Base-by-base conservation (phyloP, 2,113 vertebrate genomes). In the Beaufortia kweichowensis region DNA sequence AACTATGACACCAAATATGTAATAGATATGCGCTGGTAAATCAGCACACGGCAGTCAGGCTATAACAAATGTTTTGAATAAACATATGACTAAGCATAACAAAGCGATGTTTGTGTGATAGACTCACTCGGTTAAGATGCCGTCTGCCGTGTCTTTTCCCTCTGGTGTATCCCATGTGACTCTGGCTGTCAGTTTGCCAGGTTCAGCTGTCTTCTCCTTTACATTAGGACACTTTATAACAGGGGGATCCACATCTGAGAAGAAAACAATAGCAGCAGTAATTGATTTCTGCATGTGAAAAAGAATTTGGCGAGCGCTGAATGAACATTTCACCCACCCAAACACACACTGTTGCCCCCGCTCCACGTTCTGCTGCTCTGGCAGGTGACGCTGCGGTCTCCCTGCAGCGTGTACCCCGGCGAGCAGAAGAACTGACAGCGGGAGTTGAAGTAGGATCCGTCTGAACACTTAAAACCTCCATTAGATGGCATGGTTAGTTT, bases 101-200 rank as follows among this genome's bases (percentile, higher is more conserved):
- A 53, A 21, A 53, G 19, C 9, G 48, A 62, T 23, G 10, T 55
- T 15, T 5, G 39, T 21, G 21, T 69, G 19, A 55, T 11, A 53
- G 66, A 93, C 96, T 85, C 85, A 99, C 97, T 99, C 96, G 15
- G 97, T 99, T n/a, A 99, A 93, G 88, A 98, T 95, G 60, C 97
- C 96, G 0, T 99, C 97, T 11, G 97, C 97, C 0, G 94, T 96
- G 87, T 99, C 97, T 35, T 94, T 88, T 10, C 97, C 97, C 86
- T 99, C 97, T 0, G 97, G 95, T 0, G 94, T 98, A 75, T 99
- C 96, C 96, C 96, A 99, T 77, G 91, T 94, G 81, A 98, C 93
- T 75, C 95, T 93, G n/a, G 92, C 94, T 0, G 96, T 97, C 86
- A 99, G 75, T 79, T 96, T 98, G 80, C 95, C 95, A 23, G 97